These are phyloP conservation scores for Oreamnos americanus DNA, from an alignment of 2,113 vertebrate genomes.

Conservation along the genomic window DNA sequence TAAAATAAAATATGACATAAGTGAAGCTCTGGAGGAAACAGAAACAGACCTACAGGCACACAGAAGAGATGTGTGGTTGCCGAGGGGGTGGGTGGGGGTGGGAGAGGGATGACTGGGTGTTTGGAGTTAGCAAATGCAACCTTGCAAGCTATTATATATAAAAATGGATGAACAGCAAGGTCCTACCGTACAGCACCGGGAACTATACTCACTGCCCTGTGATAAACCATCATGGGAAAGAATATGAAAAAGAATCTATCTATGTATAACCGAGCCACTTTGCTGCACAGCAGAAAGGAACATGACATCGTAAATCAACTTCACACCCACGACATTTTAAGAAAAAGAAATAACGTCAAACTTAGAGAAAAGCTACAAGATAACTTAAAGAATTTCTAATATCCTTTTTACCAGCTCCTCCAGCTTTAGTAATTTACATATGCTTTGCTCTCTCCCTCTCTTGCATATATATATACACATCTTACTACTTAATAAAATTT, in stretches of 20 bases:
- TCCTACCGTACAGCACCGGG: neutral
- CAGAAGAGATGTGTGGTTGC: neutral
- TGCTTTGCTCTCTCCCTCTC: neutral
- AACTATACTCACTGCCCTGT: neutral
- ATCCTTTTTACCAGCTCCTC: neutral
- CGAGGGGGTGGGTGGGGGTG: neutral
- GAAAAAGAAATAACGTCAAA: neutral
- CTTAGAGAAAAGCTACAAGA: neutral
- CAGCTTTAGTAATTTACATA: rapidly evolving
- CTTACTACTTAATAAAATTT: neutral
- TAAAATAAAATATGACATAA: neutral
- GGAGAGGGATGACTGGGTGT: neutral
- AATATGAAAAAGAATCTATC: neutral
- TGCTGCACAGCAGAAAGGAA: neutral
- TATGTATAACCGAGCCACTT: neutral
- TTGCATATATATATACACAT: no score
- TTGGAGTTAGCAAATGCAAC: neutral
- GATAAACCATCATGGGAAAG: neutral
- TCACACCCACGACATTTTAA: neutral
- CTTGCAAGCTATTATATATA: neutral
- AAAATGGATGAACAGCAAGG: neutral
- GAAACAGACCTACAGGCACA: neutral
- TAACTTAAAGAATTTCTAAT: neutral
- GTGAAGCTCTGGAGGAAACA: neutral
- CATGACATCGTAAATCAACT: neutral